Conservation (phyloP, 2,113 vertebrate genomes). For the Sphaerodactylus townsendi region DNA sequence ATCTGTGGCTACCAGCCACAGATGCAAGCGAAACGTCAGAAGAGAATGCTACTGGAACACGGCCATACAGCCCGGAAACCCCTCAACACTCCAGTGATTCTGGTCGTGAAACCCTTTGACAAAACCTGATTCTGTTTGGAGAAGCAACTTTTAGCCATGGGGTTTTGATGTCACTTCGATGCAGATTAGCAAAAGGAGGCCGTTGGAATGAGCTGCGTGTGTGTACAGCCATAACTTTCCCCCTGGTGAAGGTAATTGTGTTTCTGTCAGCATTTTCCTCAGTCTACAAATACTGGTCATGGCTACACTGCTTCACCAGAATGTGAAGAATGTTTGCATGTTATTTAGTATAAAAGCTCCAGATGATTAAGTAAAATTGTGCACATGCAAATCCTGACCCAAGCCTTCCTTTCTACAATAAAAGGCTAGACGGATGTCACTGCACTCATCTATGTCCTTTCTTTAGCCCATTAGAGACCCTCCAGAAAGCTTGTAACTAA, state of each 20-base stretch:
- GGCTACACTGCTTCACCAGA: background rate
- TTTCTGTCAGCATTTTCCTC: background rate
- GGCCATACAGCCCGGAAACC: too few species aligned
- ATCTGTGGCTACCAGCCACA: too few species aligned
- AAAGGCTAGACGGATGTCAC: background rate
- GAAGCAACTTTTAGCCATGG: background rate
- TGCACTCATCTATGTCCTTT: too few species aligned
- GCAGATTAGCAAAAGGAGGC: background rate
- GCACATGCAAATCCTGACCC: background rate
- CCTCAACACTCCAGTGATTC: too few species aligned
- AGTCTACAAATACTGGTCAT: background rate
- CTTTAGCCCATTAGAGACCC: too few species aligned
- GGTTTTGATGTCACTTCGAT: background rate
- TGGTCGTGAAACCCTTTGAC: background rate
- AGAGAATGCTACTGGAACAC: too few species aligned
- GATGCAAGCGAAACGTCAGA: too few species aligned
- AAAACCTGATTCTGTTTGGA: background rate
- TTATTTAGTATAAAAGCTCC: background rate
- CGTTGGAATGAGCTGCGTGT: background rate
- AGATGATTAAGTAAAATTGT: background rate
- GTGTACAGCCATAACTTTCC: background rate
- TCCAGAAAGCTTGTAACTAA: too few species aligned
- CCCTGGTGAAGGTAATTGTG: background rate
- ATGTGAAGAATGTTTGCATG: background rate
- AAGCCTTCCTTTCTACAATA: background rate